Evolutionary conservation across 2,797 vertebrate species (phyloP), one percentile per base, ranked within the genome.

Genomic region (Dendrocincla fuliginosa): DNA sequence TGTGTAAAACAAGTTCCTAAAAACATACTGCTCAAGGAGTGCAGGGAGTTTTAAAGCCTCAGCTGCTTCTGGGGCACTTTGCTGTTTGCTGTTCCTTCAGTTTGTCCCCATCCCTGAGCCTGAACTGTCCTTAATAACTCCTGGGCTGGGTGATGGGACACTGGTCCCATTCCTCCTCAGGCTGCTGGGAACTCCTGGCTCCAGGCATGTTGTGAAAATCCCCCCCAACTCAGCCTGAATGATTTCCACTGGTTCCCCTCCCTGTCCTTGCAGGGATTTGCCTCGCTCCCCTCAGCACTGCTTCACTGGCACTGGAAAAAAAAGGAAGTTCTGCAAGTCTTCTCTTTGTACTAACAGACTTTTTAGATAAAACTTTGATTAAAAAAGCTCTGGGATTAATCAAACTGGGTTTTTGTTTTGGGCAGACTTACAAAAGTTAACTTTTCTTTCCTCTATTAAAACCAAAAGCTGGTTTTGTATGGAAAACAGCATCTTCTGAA

Each of bases 311-410:
- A 49, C 23, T 19, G 59, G 28, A 10, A 11, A 57, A 55, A 50
- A 75, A 78, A 42, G 68, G 59, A 84, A 68, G 60, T 87, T 65
- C 74, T 87, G 74, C 30, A 80, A 89, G 52, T 55, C 41, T 41
- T 56, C 28, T 69, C 78, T 75, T 75, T 75, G 60, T 65, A 11
- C 64, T 61, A 52, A 44, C 75, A 91, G 91, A 7, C 56, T 25
- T 64, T 56, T 52, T 19, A 39, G 49, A 46, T 78, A 70, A 81
- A 92, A 27, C 50, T 60, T 61, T 18, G 55, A 50, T 61, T 87
- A 67, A 2, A 35, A 84, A 91, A 89, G 71, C 32, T 94, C 85
- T 93, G 91, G 79, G 55, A 64, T 93, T 92, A 82, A 95, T 96
- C 89, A 96, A 49, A 49, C 16, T 50, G 23, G 12, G 17, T n/a